Evolutionary conservation across 2,888 invertebrate genomes (phyloP).

Genomic region (Idaea straminata): DNA sequence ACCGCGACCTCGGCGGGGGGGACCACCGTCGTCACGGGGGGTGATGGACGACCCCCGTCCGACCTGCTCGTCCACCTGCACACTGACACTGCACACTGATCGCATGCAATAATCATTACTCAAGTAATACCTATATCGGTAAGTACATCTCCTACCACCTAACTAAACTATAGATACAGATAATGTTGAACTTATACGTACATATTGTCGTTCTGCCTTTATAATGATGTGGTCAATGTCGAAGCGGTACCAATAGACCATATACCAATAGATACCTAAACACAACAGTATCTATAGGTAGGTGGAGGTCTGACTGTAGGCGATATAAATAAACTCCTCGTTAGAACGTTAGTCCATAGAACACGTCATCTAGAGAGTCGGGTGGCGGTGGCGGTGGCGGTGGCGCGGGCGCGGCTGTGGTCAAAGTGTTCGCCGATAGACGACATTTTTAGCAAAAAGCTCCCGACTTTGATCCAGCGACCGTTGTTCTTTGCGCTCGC

Average conservation of each 20-base stretch:
- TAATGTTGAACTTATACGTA: too few relatives aligned
- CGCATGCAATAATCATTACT: too few relatives aligned
- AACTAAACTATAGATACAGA: too few relatives aligned
- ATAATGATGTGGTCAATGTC: too few relatives aligned
- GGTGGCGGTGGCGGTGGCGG: slow-evolving; percentile 16
- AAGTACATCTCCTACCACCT: too few relatives aligned
- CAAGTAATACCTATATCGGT: too few relatives aligned
- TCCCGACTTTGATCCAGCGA: slow-evolving; percentile 32
- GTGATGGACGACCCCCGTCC: slow-evolving; percentile 5
- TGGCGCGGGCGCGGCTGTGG: slow-evolving; percentile 27
- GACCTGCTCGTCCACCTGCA: slow-evolving; percentile 7
- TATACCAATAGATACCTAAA: too few relatives aligned
- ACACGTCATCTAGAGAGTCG: background rate
- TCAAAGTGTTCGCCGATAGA: slow-evolving; percentile 21
- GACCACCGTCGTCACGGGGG: slow-evolving; percentile 14
- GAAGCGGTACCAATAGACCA: too few relatives aligned
- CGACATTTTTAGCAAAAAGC: slow-evolving; percentile 35
- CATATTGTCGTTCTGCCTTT: too few relatives aligned
- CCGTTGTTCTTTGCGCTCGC: slow-evolving; percentile 40
- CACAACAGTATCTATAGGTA: too few relatives aligned
- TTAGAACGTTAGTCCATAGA: background rate
- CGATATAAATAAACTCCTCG: too few relatives aligned
- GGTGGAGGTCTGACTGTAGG: too few relatives aligned
- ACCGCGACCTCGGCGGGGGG: background rate
- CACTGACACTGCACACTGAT: background rate